These are phyloP conservation scores for Andrena bucephala DNA, from an alignment of 2,888 invertebrate species.

Conservation along the genomic window DNA sequence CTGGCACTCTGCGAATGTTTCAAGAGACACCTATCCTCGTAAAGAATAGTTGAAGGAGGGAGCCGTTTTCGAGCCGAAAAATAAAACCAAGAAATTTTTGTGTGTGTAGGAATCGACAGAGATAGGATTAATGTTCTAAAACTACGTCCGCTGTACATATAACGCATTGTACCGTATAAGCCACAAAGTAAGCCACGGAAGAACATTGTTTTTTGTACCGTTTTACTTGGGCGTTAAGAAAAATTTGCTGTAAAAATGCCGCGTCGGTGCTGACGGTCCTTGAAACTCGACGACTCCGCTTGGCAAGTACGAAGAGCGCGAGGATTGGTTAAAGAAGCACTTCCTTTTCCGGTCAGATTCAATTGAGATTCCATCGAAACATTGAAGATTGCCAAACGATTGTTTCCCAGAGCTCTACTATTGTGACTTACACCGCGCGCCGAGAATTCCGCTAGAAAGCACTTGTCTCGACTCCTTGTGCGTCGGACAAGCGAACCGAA, in stretches of 20 bases:
- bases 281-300: background rate
- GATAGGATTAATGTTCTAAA: constrained; percentile 62
- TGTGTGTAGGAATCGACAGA: constrained; percentile 61
- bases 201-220: background rate
- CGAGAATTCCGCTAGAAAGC: constrained; percentile 33
- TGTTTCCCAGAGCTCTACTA: constrained; percentile 12
- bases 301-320: background rate
- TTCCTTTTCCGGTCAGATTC: background rate
- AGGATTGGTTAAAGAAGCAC: background rate
- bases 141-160: constrained; percentile 68
- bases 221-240: background rate
- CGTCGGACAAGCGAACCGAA: constrained; percentile 1
- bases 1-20: constrained; percentile 62
- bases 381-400: background rate
- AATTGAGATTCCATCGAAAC: background rate
- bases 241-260: constrained; percentile 41
- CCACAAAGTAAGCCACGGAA: constrained; percentile 45
- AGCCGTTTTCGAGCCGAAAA: constrained; percentile 28
- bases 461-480: constrained; percentile 51
- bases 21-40: constrained; percentile 36
- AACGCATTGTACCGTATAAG: constrained; percentile 59
- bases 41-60: constrained; percentile 36
- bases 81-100: constrained; percentile 46
- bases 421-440: constrained; percentile 34
- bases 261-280: background rate